Base-by-base conservation (phyloP, 1,140 invertebrate genomes). In the Lithobius niger region DNA sequence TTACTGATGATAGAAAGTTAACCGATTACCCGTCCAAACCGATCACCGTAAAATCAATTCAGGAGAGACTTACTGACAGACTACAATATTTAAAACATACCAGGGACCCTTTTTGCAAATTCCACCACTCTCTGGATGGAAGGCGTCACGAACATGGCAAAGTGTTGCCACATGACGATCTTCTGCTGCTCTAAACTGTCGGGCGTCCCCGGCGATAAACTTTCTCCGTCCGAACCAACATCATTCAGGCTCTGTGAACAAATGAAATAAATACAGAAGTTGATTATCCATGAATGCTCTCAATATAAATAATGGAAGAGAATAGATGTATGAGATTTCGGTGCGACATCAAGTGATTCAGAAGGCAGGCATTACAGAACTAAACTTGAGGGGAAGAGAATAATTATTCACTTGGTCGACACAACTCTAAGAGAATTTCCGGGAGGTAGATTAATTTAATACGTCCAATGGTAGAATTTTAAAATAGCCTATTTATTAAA, bases 41-140 rank as follows among this genome's bases (percentile, higher is more conserved):
- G n/a, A n/a, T n/a, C n/a, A n/a, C n/a, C n/a, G n/a, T n/a, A n/a
- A n/a, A n/a, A n/a, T n/a, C n/a, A n/a, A n/a, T n/a, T 40, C 10
- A 40, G 31, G 18, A 40, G 10, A 13, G 18, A 40, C 10, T 40
- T 18, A 40, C 10, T 18, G 18, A 18, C 10, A 40, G 31, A 40
- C 10, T 40, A 15, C 49, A 52, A 59, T 24, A 52, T 22, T 3
- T 2, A 19, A 48, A 3, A 49, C 61, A 60, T 62, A 76, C 74
- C 86, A 31, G 90, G 90, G 57, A 93, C 82, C 63, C 85, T 76
- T 72, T 95, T 96, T 21, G 89, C 89, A 68, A 94, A 94, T 67
- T 94, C 90, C 3, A 96, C 91, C 59, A 94, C 84, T 68, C 85
- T 81, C 64, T 92, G 88, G 15, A 95, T 88, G 42, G 82, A 83